Evolutionary conservation across 2,113 vertebrate genomes (phyloP), one percentile per base, ranked within the genome.

Genomic region (Callocephalon fimbriatum): DNA sequence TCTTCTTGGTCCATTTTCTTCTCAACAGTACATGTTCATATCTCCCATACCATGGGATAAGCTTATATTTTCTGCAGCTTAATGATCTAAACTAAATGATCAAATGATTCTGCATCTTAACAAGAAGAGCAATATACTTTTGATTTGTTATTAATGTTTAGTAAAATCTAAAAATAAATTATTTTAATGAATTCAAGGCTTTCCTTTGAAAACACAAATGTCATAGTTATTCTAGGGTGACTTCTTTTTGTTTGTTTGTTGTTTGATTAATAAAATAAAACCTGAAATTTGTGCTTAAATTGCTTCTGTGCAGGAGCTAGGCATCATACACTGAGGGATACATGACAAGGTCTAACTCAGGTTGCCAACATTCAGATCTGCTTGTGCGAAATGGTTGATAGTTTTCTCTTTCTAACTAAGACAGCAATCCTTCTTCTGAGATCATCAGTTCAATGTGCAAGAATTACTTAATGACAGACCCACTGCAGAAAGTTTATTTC

Each of bases 311-410:
- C n/a, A 63, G 21, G 15, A 77, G 4, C 3, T 73, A 40, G 32
- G 3, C 6, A 44, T 71, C 1, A 1, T 45, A 32, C 4, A 61
- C 0, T 12, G 20, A 45, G 12, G 59, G 6, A 32, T 25, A n/a
- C 8, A 53, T 42, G 19, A 37, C 12, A 86, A 76, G 5, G 12
- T 40, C 13, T 14, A 58, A 4, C 4, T 68, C 15, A 70, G 6
- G 5, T 7, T 53, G 19, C 7, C 45, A 86, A 1, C 7, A 47
- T 44, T 66, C 72, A 73, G 31, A 66, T 27, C 9, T 65, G 6
- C 18, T 61, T 61, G 16, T 19, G 4, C 14, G 45, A 44, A 3
- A 0, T 12, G 15, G 27, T 5, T 1, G 2, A 6, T 40, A 58
- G 2, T 44, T 72, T 75, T 56, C 17, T 50, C 13, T 61, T 4